Evolutionary conservation across 2,113 vertebrate genomes (phyloP), one percentile per base, ranked within the genome.

Genomic region (Bombycilla garrulus): DNA sequence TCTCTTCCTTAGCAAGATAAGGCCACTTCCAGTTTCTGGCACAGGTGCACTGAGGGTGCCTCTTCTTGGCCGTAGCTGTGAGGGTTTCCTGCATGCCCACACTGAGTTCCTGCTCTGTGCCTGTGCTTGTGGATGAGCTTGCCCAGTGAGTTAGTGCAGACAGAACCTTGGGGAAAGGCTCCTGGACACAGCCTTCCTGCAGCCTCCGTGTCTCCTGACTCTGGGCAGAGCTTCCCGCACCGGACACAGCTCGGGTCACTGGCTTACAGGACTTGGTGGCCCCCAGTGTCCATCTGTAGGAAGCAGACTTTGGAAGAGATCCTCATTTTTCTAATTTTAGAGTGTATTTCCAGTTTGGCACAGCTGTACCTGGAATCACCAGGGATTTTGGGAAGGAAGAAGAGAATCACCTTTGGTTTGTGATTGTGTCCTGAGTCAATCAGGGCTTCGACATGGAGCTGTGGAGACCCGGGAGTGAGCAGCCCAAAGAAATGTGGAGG

Each of bases 321-420:
- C 48, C 50, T 47, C 0, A 0, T 51, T 51, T 90, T 65, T 71
- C 56, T 90, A 18, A 35, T 47, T 60, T 38, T 18, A 10, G 69
- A 84, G 15, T n/a, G 69, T 48, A n/a, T 33, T 72, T 51, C 35
- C 48, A 38, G 54, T 36, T 28, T 64, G 67, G n/a, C 36, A 38
- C 0, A 0, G 47, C 50, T 2, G 5, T 53, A 14, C 22, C 25
- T 45, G 38, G 73, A 62, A 33, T 33, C 2, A 2, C n/a, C 38
- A 33, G 67, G 26, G 71, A 11, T 26, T 79, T 58, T 0, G 1
- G 45, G 45, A 91, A 67, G 38, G 45, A 81, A 47, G 2, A 4
- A 28, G 60, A 47, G 23, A 33, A 20, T 38, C 1, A 0, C 9
- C 8, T 57, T 23, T 33, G 33, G 28, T 22, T 88, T 48, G 51